Evolutionary conservation across 2,888 invertebrate genomes (phyloP).

Genomic region (Tinea trinotella): DNA sequence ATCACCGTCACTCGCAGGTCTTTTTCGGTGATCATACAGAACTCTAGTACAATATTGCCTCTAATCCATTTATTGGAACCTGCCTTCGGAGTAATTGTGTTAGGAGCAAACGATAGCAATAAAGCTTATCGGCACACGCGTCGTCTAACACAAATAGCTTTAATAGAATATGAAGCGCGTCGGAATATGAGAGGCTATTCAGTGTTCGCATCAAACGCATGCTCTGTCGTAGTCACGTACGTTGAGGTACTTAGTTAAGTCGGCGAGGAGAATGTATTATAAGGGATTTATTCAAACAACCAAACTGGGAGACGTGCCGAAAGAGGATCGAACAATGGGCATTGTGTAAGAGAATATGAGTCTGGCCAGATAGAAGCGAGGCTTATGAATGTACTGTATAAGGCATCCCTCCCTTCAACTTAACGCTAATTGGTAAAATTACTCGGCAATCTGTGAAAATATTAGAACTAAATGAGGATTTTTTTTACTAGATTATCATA

Average conservation of each 20-base stretch:
- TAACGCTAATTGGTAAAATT: slow-evolving; percentile 41
- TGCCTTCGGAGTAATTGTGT: slow-evolving; percentile 17
- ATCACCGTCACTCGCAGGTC: neutral
- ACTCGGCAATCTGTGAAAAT: slow-evolving; percentile 52
- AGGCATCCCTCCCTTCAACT: slow-evolving; percentile 2
- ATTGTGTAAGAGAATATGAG: slow-evolving; percentile 32
- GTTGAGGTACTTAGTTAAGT: slow-evolving; percentile 19
- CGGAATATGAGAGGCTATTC: slow-evolving; percentile 28
- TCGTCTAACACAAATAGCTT: slow-evolving; percentile 33
- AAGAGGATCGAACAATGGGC: slow-evolving; percentile 39
- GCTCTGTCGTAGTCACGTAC: slow-evolving; percentile 31
- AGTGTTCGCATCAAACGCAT: slow-evolving; percentile 30
- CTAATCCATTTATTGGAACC: slow-evolving; percentile 19
- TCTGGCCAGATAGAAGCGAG: slow-evolving; percentile 37
- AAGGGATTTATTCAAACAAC: slow-evolving; percentile 38
- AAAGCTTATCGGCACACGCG: slow-evolving; percentile 37
- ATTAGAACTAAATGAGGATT: too few species aligned
- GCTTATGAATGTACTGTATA: slow-evolving; percentile 33
- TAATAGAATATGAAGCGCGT: slow-evolving; percentile 41
- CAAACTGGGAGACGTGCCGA: slow-evolving; percentile 35
- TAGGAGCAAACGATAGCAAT: slow-evolving; percentile 23
- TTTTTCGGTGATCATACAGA: neutral
- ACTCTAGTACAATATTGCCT: slow-evolving; percentile 13
- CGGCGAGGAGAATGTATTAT: slow-evolving; percentile 28
- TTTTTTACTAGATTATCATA: too few species aligned